Evolutionary conservation across 2,113 vertebrate genomes (phyloP), one percentile per base, ranked within the genome.

Genomic region (Chaetodon auriga): DNA sequence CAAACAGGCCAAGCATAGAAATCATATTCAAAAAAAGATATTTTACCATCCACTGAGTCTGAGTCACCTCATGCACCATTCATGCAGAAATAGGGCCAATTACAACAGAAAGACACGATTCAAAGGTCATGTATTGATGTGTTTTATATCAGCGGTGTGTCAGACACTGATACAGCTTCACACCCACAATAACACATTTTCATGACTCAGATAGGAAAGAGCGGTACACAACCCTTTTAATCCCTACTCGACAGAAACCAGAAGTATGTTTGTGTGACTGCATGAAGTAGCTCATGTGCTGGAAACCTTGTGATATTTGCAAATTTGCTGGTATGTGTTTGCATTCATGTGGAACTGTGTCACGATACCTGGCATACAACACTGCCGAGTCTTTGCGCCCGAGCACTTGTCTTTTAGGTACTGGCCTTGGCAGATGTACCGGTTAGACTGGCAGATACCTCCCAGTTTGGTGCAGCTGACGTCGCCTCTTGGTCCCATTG

Each of bases 291-390:
- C 19, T 7, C 30, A 23, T 65, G n/a, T 48, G 8, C 46, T 9
- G 35, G 38, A 15, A 18, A 12, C 65, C 25, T 43, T 65, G 25
- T 69, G 23, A 62, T 38, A 54, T 55, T 55, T 65, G 5, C 8
- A 72, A 36, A 18, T 9, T 25, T 65, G 35, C 38, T 25, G 13
- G 16, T 57, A 5, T 21, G 58, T 58, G 36, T 64, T 54, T 69
- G 0, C 54, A 45, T 54, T 36, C 43, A 49, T 38, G 9, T 72
- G 13, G 62, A 23, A 38, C 9, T 57, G 21, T 30, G 43, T 79
- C 21, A n/a, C 54, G 21, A 13, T 74, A 93, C 92, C 93, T 90
- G 84, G 84, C 57, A 82, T 30, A 66, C 93, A 95, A 73, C 95
- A 94, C 51, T 87, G 81, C 10, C 48, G 9, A 1, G 10, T 80